Evolutionary conservation across 2,888 invertebrate genomes (phyloP).

Genomic region (Macrophya annulata): DNA sequence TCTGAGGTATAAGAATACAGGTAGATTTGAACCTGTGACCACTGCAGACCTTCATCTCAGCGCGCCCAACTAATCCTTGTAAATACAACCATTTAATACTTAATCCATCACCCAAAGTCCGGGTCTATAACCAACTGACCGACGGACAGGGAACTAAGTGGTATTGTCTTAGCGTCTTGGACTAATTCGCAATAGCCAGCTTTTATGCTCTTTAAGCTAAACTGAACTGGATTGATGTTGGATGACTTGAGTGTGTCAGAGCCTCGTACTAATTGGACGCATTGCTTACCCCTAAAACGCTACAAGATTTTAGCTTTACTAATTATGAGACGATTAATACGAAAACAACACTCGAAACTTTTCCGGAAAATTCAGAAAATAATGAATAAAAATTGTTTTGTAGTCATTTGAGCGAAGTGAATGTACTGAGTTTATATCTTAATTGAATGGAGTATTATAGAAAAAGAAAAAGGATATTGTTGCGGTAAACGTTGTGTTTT

Average conservation of each 20-base stretch:
- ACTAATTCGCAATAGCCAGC: conserved; percentile 53
- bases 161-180: conserved; percentile 48
- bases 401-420: neutral
- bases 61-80: conserved; percentile 73
- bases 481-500: too few species aligned
- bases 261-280: conserved; percentile 20
- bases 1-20: conserved; percentile 2
- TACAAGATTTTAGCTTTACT: neutral
- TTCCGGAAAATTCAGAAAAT: neutral
- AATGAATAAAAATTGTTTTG: neutral
- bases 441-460: neutral
- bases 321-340: neutral
- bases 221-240: conserved; percentile 52
- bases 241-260: conserved; percentile 17
- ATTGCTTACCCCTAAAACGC: neutral
- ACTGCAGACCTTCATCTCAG: conserved; percentile 62
- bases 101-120: conserved; percentile 71
- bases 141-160: conserved; percentile 14
- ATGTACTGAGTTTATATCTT: too few species aligned
- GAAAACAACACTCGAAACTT: neutral
- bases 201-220: conserved; percentile 30
- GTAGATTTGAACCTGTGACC: conserved; percentile 52
- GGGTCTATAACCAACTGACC: conserved; percentile 16
- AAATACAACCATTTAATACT: conserved; percentile 77
- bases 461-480: neutral